phyloP scores from a whole-genome alignment of 2,797 vertebrate species.

The Cyclopterus lumpus region DNA sequence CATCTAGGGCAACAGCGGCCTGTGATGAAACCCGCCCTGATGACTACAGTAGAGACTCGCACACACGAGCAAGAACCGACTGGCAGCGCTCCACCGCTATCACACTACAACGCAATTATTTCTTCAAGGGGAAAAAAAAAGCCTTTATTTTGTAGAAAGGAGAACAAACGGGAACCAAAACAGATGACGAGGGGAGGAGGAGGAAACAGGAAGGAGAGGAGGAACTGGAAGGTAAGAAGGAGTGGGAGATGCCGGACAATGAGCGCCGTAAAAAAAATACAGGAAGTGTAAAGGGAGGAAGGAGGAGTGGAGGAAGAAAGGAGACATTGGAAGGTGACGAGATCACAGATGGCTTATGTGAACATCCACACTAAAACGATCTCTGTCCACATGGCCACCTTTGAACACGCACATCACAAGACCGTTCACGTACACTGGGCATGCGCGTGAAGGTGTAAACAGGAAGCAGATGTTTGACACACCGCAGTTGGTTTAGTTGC shows the following conservation, averaged over 20 bases:
- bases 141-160: constrained; percentile 15
- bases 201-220: constrained; percentile 17
- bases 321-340: constrained; percentile 19
- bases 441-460: too few species aligned
- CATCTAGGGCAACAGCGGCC: constrained; percentile 21
- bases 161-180: constrained; percentile 1
- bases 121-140: constrained; percentile 16
- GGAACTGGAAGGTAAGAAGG: constrained; percentile 17
- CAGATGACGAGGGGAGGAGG: constrained; percentile 1
- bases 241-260: constrained; percentile 40
- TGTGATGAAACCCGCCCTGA: constrained; percentile 28
- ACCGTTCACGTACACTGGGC: too few species aligned
- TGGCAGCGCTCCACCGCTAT: constrained; percentile 24
- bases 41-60: constrained; percentile 4
- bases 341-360: constrained; percentile 29
- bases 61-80: constrained; percentile 14
- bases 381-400: too few species aligned
- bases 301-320: constrained; percentile 10
- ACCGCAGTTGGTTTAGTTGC: too few species aligned
- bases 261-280: constrained; percentile 16
- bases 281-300: constrained; percentile 30
- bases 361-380: neutral
- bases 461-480: too few species aligned
- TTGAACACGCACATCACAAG: too few species aligned
- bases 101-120: constrained; percentile 35